Evolutionary conservation across 1,140 invertebrate species (phyloP).

Genomic region (Drosophila sp.): DNA sequence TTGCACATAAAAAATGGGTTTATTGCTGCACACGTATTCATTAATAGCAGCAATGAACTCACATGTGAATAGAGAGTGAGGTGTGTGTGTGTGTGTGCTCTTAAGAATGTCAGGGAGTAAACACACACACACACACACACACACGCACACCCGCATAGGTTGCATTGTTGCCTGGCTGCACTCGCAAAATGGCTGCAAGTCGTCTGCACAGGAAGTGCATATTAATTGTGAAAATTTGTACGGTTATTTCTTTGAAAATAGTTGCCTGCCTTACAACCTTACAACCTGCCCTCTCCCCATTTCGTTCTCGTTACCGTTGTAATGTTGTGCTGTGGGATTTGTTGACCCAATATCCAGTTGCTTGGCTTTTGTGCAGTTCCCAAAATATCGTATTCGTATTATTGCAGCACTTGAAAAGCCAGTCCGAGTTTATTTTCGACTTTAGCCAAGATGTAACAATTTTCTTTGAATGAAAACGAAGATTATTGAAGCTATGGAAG

Average conservation of each 20-base stretch:
- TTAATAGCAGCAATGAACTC: conserved; percentile 82
- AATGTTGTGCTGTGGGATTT: conserved; percentile 6
- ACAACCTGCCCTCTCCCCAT: not conserved
- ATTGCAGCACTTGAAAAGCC: conserved; percentile 29
- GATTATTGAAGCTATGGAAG: too few species aligned
- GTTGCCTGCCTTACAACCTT: conserved; percentile 42
- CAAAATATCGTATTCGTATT: conserved; percentile 12
- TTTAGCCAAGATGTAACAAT: conserved; percentile 15
- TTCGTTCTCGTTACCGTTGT: too few species aligned
- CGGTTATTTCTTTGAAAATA: conserved; percentile 77
- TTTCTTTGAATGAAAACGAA: conserved; percentile 1
- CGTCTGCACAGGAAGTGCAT: conserved; percentile 82
- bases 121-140: conserved; percentile 11
- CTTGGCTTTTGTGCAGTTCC: conserved; percentile 28
- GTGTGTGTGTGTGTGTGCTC: conserved; percentile 31
- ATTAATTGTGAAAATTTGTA: conserved; percentile 83
- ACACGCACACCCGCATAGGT: conserved; percentile 20
- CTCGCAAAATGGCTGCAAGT: conserved; percentile 68
- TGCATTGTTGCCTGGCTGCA: conserved; percentile 60
- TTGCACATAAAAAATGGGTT: conserved; percentile 80
- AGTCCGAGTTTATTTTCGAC: conserved; percentile 28
- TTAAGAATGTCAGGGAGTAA: conserved; percentile 21
- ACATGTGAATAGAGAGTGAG: conserved; percentile 63
- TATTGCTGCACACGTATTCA: conserved; percentile 83
- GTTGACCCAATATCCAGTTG: conserved; percentile 24